Percentiles rank a stretch among this genome's conserved stretches.
Conservation (phyloP, 1,140 invertebrate genomes). For the Steinernema feltiae region DNA sequence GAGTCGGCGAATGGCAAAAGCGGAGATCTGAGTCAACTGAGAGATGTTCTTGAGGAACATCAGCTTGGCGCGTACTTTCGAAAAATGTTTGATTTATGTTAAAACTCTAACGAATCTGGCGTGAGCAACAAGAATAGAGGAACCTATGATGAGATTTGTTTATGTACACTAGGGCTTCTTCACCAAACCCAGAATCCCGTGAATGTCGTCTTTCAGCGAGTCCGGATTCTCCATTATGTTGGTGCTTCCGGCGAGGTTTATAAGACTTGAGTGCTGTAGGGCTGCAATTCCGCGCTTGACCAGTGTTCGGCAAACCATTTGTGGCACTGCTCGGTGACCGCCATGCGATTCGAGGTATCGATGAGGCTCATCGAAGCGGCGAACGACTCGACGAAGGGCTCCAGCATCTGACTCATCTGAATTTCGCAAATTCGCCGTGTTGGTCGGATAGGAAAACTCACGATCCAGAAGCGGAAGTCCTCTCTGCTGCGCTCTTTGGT, state of each 20-base stretch:
- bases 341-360: not conserved
- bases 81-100: slow-evolving; percentile 14
- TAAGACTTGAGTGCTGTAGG: not conserved
- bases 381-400: not conserved
- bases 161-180: slow-evolving; percentile 8
- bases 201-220: not conserved
- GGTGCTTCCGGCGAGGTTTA: not conserved
- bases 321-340: not conserved
- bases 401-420: slow-evolving; percentile 5
- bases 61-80: not conserved
- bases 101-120: slow-evolving; percentile 11
- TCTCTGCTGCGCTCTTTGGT: slow-evolving; percentile 29
- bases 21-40: slow-evolving; percentile 1
- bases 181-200: not conserved
- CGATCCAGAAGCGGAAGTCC: slow-evolving; percentile 38
- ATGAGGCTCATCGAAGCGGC: not conserved
- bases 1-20: not conserved
- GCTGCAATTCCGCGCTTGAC: not conserved
- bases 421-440: not conserved
- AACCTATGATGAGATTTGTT: not conserved
- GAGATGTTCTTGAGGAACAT: not conserved
- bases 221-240: not conserved
- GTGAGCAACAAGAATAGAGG: slow-evolving; percentile 2
- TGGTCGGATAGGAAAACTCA: slow-evolving; percentile 12
- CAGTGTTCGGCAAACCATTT: not conserved